A percentile compares a stretch with the other conserved stretches of the same genome.
Evolutionary conservation across 2,113 vertebrate genomes (phyloP).

Genomic region (Periophthalmodon schlosseri): DNA sequence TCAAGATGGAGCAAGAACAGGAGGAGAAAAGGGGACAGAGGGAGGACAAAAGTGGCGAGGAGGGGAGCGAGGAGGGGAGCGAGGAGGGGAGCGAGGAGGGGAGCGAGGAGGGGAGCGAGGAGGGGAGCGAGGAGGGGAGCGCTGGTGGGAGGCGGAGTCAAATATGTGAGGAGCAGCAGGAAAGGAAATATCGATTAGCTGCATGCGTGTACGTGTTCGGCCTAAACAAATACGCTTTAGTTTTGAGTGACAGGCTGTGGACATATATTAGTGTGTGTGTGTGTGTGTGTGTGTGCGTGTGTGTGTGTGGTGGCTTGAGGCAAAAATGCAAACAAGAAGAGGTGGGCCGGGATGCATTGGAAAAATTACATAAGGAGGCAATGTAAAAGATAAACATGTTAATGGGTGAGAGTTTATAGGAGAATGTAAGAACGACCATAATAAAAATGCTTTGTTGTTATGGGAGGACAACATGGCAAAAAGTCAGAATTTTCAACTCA

Average conservation of each 20-base stretch:
- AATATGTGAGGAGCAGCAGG: slow-evolving; percentile 70
- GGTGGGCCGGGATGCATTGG: slow-evolving; percentile 31
- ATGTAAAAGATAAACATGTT: slow-evolving; percentile 51
- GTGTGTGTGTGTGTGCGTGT: background rate
- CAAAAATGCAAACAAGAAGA: slow-evolving; percentile 3
- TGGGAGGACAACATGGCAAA: background rate
- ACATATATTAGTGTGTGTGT: slow-evolving; percentile 14
- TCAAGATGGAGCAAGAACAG: slow-evolving; percentile 18
- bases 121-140: background rate
- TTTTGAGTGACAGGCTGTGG: slow-evolving; percentile 60
- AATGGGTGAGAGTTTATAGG: slow-evolving; percentile 49
- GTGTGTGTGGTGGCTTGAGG: background rate
- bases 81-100: no score
- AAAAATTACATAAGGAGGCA: slow-evolving; percentile 39
- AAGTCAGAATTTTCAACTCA: no score
- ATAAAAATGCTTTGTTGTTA: slow-evolving; percentile 33
- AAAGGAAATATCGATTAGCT: slow-evolving; percentile 74
- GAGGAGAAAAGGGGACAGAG: slow-evolving; percentile 33
- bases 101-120: no score
- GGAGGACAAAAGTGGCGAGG: background rate
- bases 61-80: slow-evolving; percentile 30
- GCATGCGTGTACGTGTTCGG: slow-evolving; percentile 72
- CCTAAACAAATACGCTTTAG: slow-evolving; percentile 67
- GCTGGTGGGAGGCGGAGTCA: slow-evolving; percentile 43
- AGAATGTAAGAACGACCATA: slow-evolving; percentile 64